These are phyloP conservation scores for Caenorhabditis sp. DNA, from an alignment of 2,888 invertebrate species.

Conservation along the genomic window DNA sequence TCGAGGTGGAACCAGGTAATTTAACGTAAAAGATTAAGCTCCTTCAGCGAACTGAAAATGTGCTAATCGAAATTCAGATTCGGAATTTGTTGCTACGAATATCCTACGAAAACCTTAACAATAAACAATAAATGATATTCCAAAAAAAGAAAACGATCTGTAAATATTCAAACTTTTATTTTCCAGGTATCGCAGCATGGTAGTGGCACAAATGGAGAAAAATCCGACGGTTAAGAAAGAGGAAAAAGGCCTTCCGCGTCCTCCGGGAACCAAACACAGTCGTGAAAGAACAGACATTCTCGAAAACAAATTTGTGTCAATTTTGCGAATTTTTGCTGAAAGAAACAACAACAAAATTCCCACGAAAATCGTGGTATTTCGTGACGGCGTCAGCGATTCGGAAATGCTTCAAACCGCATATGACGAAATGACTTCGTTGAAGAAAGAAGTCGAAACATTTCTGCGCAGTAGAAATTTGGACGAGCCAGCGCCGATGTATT, in stretches of 20 bases:
- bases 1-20: constrained; percentile 30
- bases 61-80: too few relatives aligned
- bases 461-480: not conserved
- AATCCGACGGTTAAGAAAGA: not conserved
- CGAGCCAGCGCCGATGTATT: constrained; percentile 25
- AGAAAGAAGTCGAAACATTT: constrained; percentile 9
- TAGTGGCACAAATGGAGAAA: not conserved
- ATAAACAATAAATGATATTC: too few relatives aligned
- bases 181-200: constrained; percentile 15
- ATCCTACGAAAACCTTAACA: too few relatives aligned
- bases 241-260: not conserved
- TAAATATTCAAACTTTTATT: not conserved
- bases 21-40: too few relatives aligned
- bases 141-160: too few relatives aligned
- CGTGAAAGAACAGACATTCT: constrained; percentile 29
- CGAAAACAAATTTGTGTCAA: constrained; percentile 15
- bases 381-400: constrained; percentile 54
- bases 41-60: constrained; percentile 3
- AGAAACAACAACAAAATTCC: constrained; percentile 39
- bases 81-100: too few relatives aligned
- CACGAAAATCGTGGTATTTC: constrained; percentile 43
- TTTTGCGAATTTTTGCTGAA: constrained; percentile 20
- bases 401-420: constrained; percentile 42
- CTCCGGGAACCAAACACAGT: constrained; percentile 1
- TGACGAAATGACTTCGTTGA: constrained; percentile 12